These are phyloP conservation scores for Barbus barbus DNA, from an alignment of 2,113 vertebrate genomes.

Conservation along the genomic window DNA sequence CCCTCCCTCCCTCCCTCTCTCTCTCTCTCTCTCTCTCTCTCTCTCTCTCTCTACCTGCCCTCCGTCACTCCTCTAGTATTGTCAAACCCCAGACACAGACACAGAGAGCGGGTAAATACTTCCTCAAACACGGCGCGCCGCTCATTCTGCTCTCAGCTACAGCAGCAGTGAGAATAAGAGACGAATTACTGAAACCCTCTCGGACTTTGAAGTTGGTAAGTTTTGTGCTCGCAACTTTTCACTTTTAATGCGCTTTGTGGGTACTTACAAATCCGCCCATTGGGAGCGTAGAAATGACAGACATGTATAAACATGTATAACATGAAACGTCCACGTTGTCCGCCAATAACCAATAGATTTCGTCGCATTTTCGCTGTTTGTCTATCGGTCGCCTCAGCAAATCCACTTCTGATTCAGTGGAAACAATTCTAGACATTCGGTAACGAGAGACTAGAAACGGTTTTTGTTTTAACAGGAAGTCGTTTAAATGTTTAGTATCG, in stretches of 20 bases:
- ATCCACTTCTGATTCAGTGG: background rate
- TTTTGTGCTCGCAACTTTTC: background rate
- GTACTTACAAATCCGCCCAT: background rate
- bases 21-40: background rate
- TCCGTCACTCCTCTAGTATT: slow-evolving; percentile 20
- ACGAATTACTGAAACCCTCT: background rate
- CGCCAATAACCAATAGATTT: background rate
- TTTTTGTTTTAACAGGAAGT: background rate
- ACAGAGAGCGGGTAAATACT: slow-evolving; percentile 50
- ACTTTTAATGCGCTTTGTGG: background rate
- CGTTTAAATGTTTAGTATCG: background rate
- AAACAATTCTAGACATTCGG: background rate
- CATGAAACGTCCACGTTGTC: slow-evolving; percentile 15
- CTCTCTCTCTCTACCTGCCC: slow-evolving; percentile 36
- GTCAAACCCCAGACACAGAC: background rate
- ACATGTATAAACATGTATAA: background rate
- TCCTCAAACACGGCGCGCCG: slow-evolving; percentile 59
- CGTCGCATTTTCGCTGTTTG: background rate
- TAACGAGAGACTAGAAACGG: background rate
- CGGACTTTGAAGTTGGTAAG: slow-evolving; percentile 21
- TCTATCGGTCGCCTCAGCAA: background rate
- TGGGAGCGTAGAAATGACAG: background rate
- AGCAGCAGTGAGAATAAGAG: background rate
- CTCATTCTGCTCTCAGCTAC: slow-evolving; percentile 24
- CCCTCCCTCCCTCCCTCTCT: slow-evolving; percentile 5